These are phyloP conservation scores for Octodonta nipae DNA, from an alignment of 2,888 invertebrate genomes.

Conservation along the genomic window DNA sequence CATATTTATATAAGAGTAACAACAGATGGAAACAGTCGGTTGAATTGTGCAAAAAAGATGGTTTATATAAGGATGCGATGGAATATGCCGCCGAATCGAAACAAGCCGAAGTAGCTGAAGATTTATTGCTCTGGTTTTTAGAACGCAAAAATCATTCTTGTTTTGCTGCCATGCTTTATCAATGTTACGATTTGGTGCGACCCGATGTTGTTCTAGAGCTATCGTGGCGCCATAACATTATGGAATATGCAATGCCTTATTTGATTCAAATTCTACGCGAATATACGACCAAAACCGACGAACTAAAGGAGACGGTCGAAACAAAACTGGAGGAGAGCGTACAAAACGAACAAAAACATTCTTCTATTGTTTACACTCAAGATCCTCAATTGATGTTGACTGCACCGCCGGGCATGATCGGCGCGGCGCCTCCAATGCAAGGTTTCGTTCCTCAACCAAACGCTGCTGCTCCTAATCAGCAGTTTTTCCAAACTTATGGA, in stretches of 20 bases:
- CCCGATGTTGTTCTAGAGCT: conserved; percentile 97
- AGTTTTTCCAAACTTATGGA: too few relatives aligned
- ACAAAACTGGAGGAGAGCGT: conserved; percentile 84
- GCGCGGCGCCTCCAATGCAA: too few relatives aligned
- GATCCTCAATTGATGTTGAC: conserved; percentile 98
- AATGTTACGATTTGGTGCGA: conserved; percentile 96
- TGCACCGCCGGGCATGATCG: conserved; percentile 74
- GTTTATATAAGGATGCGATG: conserved; percentile 97
- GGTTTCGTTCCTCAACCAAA: too few relatives aligned
- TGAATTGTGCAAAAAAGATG: conserved; percentile 97
- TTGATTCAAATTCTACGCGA: conserved; percentile 81
- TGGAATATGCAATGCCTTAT: conserved; percentile 99
- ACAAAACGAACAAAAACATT: conserved; percentile 70
- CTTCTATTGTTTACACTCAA: conserved; percentile 90
- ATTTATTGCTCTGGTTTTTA: conserved; percentile 94
- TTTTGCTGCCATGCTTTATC: conserved; percentile 92
- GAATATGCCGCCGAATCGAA: conserved; percentile 97
- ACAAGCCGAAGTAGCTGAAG: conserved; percentile 95
- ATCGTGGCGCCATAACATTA: conserved; percentile 96
- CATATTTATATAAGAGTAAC: conserved; percentile 95
- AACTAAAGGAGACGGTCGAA: conserved; percentile 87
- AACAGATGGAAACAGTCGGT: conserved; percentile 99
- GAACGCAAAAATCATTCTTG: conserved; percentile 91
- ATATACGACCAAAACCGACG: conserved; percentile 75
- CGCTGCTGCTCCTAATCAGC: too few relatives aligned